Percentiles rank a stretch among this genome's conserved stretches.
Evolutionary conservation across 2,888 invertebrate genomes (phyloP).

Genomic region (Pseudococcus jackbeardsleyi): DNA sequence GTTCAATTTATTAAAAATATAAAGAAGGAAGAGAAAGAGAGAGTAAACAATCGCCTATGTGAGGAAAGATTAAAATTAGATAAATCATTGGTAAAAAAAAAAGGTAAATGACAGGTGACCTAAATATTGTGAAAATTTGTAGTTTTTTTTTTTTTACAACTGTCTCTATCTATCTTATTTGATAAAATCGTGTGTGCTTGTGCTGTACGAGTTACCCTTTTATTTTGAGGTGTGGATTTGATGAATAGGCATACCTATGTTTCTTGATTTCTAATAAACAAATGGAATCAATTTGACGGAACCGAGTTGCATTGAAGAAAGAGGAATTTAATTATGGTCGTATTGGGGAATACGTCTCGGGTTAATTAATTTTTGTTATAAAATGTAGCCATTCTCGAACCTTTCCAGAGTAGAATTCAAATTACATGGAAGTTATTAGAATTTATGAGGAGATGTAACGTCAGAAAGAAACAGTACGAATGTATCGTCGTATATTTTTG

Average conservation of each 20-base stretch:
- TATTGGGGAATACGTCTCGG: neutral
- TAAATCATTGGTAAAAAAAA: neutral
- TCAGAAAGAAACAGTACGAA: no score
- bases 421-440: neutral
- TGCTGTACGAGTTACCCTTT: slow-evolving; percentile 1
- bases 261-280: slow-evolving; percentile 3
- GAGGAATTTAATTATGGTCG: neutral
- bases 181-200: neutral
- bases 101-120: slow-evolving; percentile 12
- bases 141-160: neutral
- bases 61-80: neutral
- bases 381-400: neutral
- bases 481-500: no score
- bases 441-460: no score
- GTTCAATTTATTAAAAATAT: neutral
- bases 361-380: neutral
- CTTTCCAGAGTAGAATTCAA: neutral
- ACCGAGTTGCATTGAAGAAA: neutral
- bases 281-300: neutral
- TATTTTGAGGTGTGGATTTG: neutral
- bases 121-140: neutral
- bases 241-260: neutral
- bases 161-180: slow-evolving; percentile 2
- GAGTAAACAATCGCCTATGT: neutral
- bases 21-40: neutral